phyloP scores from a whole-genome alignment of 2,113 vertebrate genomes.

The Anseranas semipalmata region DNA sequence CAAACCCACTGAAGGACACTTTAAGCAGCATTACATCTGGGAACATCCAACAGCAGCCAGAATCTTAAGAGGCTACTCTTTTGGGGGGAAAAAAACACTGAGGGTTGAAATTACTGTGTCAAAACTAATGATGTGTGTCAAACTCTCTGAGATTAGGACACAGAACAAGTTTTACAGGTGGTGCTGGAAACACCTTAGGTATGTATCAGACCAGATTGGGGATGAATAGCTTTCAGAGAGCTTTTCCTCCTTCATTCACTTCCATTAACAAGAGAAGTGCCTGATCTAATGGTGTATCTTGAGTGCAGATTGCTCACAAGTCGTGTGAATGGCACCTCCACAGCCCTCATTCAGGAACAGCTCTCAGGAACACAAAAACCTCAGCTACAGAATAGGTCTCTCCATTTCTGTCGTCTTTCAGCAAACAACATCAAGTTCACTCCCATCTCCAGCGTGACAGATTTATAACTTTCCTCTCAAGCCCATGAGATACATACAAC shows the following conservation, averaged over 20 bases:
- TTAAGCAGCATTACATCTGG: not conserved
- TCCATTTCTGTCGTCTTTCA: not conserved
- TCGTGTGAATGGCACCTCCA: slow-evolving; percentile 15
- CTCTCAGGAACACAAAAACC: slow-evolving; percentile 44
- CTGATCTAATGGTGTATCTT: slow-evolving; percentile 14
- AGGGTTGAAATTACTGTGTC: slow-evolving; percentile 19
- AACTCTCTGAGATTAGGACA: not conserved
- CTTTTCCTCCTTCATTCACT: slow-evolving; percentile 21
- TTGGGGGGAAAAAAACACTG: not conserved
- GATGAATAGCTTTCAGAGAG: slow-evolving; percentile 40
- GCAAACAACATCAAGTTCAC: slow-evolving; percentile 25
- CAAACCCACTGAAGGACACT: not conserved
- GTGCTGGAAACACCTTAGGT: slow-evolving; percentile 29
- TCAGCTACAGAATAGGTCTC: slow-evolving; percentile 22
- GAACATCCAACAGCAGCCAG: not conserved
- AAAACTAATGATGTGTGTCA: slow-evolving; percentile 37
- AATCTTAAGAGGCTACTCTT: not conserved
- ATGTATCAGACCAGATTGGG: not conserved
- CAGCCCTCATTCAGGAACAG: slow-evolving; percentile 6
- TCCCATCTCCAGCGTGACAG: slow-evolving; percentile 17
- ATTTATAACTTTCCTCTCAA: slow-evolving; percentile 44
- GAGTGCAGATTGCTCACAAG: slow-evolving; percentile 37
- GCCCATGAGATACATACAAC: slow-evolving; percentile 30
- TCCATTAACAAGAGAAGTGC: slow-evolving; percentile 44
- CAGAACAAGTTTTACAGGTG: slow-evolving; percentile 17